These are phyloP conservation scores for Malurus splendens DNA, from an alignment of 2,797 vertebrate genomes.

Conservation along the genomic window DNA sequence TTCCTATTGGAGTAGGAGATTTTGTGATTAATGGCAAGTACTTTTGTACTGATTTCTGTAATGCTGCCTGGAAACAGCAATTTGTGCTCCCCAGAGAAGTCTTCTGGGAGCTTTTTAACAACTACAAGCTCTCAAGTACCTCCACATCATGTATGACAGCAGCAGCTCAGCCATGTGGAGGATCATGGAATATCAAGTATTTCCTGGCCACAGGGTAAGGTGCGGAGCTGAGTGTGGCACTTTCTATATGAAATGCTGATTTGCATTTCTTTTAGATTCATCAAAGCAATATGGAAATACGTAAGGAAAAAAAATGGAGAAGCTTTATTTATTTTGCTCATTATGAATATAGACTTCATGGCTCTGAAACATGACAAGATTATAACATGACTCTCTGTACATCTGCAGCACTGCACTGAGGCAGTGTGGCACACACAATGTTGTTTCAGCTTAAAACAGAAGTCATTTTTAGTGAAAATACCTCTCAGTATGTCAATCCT, in stretches of 20 bases:
- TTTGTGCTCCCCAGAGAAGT: background rate
- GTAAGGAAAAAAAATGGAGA: background rate
- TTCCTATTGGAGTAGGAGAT: background rate
- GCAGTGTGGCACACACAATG: background rate
- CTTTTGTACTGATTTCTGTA: background rate
- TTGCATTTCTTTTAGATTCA: background rate
- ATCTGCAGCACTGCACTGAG: background rate
- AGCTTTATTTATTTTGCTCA: background rate
- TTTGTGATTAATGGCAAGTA: background rate
- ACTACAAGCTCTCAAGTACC: background rate
- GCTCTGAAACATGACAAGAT: background rate
- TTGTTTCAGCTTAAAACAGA: background rate
- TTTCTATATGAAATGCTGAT: background rate
- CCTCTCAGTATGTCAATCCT: background rate
- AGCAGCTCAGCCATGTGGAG: background rate
- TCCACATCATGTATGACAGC: background rate
- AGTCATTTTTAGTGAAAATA: background rate
- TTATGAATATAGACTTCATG: background rate
- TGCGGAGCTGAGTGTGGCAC: background rate
- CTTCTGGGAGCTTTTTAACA: background rate
- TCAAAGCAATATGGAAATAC: background rate
- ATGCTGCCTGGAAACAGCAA: background rate
- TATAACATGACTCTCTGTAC: background rate
- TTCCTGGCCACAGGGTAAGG: background rate
- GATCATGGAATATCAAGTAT: background rate